Conservation (phyloP, 2,113 vertebrate genomes). For the Rhineura floridana region DNA sequence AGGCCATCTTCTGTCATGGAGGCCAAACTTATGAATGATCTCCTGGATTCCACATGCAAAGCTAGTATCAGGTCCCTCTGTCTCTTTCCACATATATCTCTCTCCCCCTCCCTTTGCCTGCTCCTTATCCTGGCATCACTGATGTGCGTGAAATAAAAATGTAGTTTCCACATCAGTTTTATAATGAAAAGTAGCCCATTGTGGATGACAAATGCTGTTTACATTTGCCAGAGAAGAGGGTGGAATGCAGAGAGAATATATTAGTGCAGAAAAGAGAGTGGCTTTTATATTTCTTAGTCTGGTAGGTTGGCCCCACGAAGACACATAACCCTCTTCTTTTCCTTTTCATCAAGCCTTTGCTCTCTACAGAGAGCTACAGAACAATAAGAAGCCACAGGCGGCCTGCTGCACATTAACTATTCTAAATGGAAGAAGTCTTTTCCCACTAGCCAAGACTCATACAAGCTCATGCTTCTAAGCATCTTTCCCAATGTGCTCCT, state of each 20-base stretch:
- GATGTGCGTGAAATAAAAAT: constrained; percentile 76
- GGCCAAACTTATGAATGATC: constrained; percentile 73
- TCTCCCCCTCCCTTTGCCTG: constrained; percentile 39
- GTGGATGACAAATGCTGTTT: constrained; percentile 79
- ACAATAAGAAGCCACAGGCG: constrained; percentile 75
- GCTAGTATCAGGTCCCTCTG: constrained; percentile 59
- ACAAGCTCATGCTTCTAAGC: constrained; percentile 20
- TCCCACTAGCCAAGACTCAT: constrained; percentile 65
- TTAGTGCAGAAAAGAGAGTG: constrained; percentile 73
- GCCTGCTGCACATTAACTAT: constrained; percentile 69
- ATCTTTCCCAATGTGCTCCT: background rate
- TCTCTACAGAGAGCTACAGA: constrained; percentile 77
- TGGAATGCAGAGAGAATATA: constrained; percentile 73
- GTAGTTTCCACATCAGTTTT: constrained; percentile 70
- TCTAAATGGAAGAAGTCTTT: constrained; percentile 70
- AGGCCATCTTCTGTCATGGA: constrained; percentile 76
- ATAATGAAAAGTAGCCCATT: constrained; percentile 75
- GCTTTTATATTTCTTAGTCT: constrained; percentile 76
- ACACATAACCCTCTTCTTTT: constrained; percentile 73
- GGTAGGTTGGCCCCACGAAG: constrained; percentile 73
- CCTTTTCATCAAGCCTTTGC: constrained; percentile 72
- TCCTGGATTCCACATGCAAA: constrained; percentile 54
- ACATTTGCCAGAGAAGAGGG: constrained; percentile 72
- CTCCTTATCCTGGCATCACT: constrained; percentile 49
- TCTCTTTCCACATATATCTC: constrained; percentile 61